A percentile compares a stretch with the other conserved stretches of the same genome.
phyloP scores from a whole-genome alignment of 2,888 invertebrate genomes.

The Pandemis corylana region DNA sequence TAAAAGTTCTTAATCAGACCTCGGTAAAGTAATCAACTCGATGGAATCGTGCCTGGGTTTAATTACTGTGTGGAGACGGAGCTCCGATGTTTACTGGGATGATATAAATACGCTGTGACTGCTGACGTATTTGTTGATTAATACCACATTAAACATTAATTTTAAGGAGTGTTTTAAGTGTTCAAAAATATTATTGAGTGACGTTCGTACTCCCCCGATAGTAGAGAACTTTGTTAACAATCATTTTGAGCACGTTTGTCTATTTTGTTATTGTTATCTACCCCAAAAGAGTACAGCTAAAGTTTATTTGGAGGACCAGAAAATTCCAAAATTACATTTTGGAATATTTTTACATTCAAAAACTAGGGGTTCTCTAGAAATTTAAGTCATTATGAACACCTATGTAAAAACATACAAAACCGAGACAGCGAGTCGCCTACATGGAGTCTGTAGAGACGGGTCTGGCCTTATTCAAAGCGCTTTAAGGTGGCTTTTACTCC shows the following conservation, averaged over 20 bases:
- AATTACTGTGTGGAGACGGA: constrained; percentile 15
- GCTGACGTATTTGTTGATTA: neutral
- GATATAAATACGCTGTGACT: neutral
- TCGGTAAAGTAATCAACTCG: constrained; percentile 15
- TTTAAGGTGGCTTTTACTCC: constrained; percentile 30
- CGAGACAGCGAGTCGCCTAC: constrained; percentile 79
- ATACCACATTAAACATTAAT: too few relatives aligned
- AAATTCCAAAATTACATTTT: constrained; percentile 6
- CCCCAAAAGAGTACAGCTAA: too few relatives aligned
- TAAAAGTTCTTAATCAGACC: constrained; percentile 26
- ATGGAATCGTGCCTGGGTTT: constrained; percentile 3
- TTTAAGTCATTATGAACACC: constrained; percentile 60
- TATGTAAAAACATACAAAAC: constrained; percentile 71
- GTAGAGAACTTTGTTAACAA: too few relatives aligned
- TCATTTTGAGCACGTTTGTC: too few relatives aligned
- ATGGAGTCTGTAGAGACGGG: constrained; percentile 40
- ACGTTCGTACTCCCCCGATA: too few relatives aligned
- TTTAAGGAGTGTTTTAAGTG: too few relatives aligned
- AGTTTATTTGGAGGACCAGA: neutral
- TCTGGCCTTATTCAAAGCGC: constrained; percentile 15
- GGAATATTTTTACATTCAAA: neutral
- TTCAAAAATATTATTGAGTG: too few relatives aligned
- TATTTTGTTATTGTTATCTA: too few relatives aligned
- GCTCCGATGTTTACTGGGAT: neutral
- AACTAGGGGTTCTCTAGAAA: constrained; percentile 31